Conservation (phyloP, 2,797 vertebrate species). For the Danio tinwini region DNA sequence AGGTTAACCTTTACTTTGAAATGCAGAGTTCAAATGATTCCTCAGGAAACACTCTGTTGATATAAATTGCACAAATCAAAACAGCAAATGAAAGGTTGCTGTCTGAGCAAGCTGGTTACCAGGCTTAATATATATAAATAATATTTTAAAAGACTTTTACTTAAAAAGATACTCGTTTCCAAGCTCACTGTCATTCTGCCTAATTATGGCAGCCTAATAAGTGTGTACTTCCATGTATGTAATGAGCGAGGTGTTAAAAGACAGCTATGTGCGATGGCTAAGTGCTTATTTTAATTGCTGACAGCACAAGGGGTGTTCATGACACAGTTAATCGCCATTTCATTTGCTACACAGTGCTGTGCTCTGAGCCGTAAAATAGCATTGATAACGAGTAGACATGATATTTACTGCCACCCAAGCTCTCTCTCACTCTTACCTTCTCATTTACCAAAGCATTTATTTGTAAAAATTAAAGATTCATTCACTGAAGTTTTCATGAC, state of each 20-base stretch:
- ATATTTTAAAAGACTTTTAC: background rate
- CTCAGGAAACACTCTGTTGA: slow-evolving; percentile 7
- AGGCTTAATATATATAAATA: background rate
- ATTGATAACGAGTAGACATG: slow-evolving; percentile 14
- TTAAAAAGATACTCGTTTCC: background rate
- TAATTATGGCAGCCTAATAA: slow-evolving; percentile 16
- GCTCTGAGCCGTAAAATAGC: slow-evolving; percentile 1
- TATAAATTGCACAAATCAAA: slow-evolving; percentile 5
- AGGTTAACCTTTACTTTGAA: slow-evolving; percentile 37
- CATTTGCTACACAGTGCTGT: slow-evolving; percentile 7
- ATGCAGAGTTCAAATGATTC: slow-evolving; percentile 11
- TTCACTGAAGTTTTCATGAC: background rate
- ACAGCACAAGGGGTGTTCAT: slow-evolving; percentile 7
- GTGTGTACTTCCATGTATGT: slow-evolving; percentile 8
- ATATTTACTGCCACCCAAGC: background rate
- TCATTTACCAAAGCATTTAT: background rate
- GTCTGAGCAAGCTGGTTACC: background rate
- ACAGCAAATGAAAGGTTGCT: slow-evolving; percentile 2
- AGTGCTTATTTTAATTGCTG: slow-evolving; percentile 34
- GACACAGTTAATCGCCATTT: slow-evolving; percentile 23
- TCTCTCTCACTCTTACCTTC: slow-evolving; percentile 1
- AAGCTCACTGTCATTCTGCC: slow-evolving; percentile 1
- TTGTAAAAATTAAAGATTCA: background rate
- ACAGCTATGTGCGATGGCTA: background rate
- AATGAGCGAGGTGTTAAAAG: slow-evolving; percentile 33